These are phyloP conservation scores for Macrobrachium nipponense DNA, from an alignment of 1,140 invertebrate species.

Conservation along the genomic window DNA sequence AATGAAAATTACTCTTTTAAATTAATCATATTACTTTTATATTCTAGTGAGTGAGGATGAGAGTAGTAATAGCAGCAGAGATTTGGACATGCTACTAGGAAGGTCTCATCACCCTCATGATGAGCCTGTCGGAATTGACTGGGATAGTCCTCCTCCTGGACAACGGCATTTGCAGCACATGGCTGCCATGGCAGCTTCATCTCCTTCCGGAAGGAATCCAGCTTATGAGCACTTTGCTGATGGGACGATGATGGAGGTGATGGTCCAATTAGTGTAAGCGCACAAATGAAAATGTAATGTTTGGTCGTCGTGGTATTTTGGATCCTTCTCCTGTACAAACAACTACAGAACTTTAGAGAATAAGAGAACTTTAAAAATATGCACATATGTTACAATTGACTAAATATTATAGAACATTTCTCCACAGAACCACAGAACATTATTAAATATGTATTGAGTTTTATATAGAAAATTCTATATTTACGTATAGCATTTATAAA, in stretches of 20 bases:
- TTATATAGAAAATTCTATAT: too few relatives aligned
- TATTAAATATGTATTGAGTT: background rate
- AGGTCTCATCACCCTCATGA: constrained; percentile 26
- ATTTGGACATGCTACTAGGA: constrained; percentile 1
- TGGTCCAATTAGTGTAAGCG: constrained; percentile 47
- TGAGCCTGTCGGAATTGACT: constrained; percentile 29
- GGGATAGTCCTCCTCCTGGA: constrained; percentile 36
- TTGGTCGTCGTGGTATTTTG: constrained; percentile 40
- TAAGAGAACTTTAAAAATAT: too few relatives aligned
- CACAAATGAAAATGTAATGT: constrained; percentile 55
- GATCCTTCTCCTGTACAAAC: constrained; percentile 54
- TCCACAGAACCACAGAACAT: background rate
- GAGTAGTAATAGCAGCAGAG: constrained; percentile 19
- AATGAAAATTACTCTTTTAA: background rate
- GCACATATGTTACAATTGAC: too few relatives aligned
- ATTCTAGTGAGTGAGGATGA: constrained; percentile 49
- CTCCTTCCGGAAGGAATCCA: constrained; percentile 42
- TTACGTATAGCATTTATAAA: too few relatives aligned
- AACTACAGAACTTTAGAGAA: constrained; percentile 42
- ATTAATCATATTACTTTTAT: background rate
- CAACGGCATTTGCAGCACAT: constrained; percentile 43
- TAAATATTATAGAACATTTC: too few relatives aligned
- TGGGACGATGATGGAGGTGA: constrained; percentile 38
- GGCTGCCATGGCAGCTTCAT: constrained; percentile 38
- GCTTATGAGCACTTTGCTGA: constrained; percentile 51